These are phyloP conservation scores for Criorhina ranunculi DNA, from an alignment of 2,888 invertebrate species.

Conservation along the genomic window DNA sequence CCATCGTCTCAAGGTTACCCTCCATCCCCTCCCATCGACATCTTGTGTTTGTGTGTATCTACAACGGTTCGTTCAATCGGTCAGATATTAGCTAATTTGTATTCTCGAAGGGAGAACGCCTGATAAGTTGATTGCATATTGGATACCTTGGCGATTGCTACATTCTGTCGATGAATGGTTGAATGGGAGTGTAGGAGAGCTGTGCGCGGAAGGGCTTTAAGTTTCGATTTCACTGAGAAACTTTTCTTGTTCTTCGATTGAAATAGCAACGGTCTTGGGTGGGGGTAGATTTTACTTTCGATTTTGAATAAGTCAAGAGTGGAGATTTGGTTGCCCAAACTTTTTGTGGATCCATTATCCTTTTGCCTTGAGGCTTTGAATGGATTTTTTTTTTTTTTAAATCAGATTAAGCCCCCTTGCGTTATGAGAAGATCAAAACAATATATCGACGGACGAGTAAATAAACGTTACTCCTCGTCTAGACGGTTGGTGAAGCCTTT, in stretches of 20 bases:
- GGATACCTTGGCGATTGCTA: constrained; percentile 29
- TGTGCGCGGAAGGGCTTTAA: constrained; percentile 1
- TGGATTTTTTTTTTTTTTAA: neutral
- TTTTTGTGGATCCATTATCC: neutral
- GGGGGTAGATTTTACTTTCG: constrained; percentile 2
- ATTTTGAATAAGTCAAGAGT: neutral
- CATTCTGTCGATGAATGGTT: constrained; percentile 15
- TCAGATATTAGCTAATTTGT: constrained; percentile 57
- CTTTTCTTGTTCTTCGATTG: constrained; percentile 15
- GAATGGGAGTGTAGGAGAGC: neutral
- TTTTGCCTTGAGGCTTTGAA: neutral
- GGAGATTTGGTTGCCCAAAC: neutral
- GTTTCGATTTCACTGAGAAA: constrained; percentile 47
- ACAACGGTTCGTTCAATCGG: constrained; percentile 31
- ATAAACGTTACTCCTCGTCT: neutral
- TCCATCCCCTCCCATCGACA: neutral
- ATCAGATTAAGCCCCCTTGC: neutral
- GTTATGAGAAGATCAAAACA: neutral
- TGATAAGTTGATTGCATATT: constrained; percentile 58
- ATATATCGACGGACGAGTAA: constrained; percentile 1
- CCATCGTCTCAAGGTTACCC: constrained; percentile 50
- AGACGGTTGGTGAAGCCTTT: neutral
- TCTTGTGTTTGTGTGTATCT: neutral
- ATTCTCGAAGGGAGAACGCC: constrained; percentile 46
- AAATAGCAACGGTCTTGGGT: neutral